A percentile compares a stretch with the other conserved stretches of the same genome.
These are phyloP conservation scores for Ailuropoda melanoleuca DNA, from an alignment of 2,113 vertebrate genomes.

Conservation along the genomic window DNA sequence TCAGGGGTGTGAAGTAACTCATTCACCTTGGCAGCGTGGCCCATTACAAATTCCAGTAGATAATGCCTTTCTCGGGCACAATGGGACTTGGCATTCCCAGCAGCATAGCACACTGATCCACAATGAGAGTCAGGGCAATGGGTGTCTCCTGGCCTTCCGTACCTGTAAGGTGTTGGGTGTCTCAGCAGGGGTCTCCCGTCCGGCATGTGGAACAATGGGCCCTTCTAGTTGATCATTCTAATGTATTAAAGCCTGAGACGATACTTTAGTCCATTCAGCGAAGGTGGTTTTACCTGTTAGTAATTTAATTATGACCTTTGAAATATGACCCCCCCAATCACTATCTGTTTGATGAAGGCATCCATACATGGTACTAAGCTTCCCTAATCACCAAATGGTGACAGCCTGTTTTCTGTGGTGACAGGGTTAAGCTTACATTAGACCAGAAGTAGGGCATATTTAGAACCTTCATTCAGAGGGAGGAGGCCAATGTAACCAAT, in stretches of 20 bases:
- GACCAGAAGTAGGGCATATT: no score
- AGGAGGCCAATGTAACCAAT: background rate
- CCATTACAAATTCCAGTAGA: background rate
- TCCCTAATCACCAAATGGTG: no score
- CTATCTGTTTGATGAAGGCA: no score
- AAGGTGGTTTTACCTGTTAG: background rate
- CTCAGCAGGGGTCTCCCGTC: background rate
- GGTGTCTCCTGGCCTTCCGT: background rate
- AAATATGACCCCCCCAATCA: no score
- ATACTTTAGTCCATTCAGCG: background rate
- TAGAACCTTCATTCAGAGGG: no score
- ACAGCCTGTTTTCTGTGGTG: no score
- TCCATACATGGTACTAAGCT: no score
- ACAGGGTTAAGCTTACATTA: no score
- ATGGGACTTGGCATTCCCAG: background rate
- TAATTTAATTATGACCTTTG: background rate
- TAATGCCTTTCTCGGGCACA: background rate
- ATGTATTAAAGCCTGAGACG: background rate
- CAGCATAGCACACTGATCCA: background rate
- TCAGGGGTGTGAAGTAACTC: background rate
- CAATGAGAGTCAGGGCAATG: background rate
- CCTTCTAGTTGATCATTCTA: background rate
- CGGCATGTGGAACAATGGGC: background rate
- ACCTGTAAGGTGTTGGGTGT: background rate
- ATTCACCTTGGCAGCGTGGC: background rate